Percentiles rank a stretch among this genome's conserved stretches.
phyloP scores from a whole-genome alignment of 2,113 vertebrate genomes.

The Ptilorrhoa leucosticta region DNA sequence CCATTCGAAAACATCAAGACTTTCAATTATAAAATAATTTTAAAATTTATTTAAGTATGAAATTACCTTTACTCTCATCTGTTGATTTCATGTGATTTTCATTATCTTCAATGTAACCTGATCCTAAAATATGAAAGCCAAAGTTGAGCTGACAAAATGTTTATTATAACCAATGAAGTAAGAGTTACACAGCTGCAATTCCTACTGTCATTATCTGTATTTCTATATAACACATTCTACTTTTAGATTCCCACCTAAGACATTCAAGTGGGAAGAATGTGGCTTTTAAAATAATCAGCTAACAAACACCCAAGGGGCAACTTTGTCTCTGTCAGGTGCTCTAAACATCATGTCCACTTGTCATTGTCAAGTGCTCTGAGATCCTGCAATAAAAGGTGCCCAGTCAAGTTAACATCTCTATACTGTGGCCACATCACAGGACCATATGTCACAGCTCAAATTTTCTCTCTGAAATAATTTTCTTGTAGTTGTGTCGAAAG shows the following conservation, averaged over 20 bases:
- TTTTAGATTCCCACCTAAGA: not conserved
- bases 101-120: slow-evolving; percentile 67
- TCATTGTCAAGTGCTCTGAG: not conserved
- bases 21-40: not conserved
- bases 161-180: not conserved
- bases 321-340: not conserved
- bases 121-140: slow-evolving; percentile 37
- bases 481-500: not conserved
- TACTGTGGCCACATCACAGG: not conserved
- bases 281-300: not conserved
- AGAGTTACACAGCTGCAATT: not conserved
- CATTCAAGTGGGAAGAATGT: not conserved
- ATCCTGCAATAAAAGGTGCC: not conserved
- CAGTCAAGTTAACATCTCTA: not conserved
- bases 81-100: slow-evolving; percentile 70
- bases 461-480: not conserved
- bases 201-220: not conserved
- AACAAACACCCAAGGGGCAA: not conserved
- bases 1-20: not conserved
- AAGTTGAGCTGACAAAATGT: not conserved
- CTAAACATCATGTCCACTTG: not conserved
- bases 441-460: not conserved
- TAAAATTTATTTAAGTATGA: not conserved
- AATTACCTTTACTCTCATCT: slow-evolving; percentile 77
- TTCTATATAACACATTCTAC: not conserved